Evolutionary conservation across 2,797 vertebrate genomes (phyloP).

Genomic region (Merluccius polli): DNA sequence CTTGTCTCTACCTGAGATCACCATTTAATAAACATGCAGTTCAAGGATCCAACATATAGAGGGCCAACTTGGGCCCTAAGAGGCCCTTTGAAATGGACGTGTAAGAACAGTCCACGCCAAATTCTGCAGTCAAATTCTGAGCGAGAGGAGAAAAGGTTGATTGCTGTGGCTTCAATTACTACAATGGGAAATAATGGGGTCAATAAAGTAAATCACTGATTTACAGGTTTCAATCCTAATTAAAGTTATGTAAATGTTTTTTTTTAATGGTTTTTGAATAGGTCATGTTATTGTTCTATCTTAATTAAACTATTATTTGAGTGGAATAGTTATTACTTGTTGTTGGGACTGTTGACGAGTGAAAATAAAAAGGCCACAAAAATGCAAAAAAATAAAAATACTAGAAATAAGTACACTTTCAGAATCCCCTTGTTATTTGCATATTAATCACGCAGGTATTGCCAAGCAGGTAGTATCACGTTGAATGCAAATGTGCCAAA

Average conservation of each 20-base stretch:
- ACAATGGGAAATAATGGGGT: neutral
- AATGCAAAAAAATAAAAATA: too few relatives aligned
- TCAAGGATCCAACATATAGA: neutral
- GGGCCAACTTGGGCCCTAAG: neutral
- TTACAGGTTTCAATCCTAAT: neutral
- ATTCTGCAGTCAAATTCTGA: neutral
- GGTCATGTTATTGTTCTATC: neutral
- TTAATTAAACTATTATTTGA: neutral
- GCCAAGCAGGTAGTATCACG: neutral
- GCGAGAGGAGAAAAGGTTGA: neutral
- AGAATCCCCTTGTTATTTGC: neutral
- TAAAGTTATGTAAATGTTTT: neutral
- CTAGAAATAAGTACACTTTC: neutral
- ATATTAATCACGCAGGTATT: neutral
- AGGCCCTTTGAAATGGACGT: neutral
- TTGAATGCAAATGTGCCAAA: neutral
- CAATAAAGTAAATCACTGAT: neutral
- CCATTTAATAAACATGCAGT: neutral
- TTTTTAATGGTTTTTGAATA: neutral
- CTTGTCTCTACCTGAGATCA: constrained; percentile 19
- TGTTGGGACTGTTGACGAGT: neutral
- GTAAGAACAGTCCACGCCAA: neutral
- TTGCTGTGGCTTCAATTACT: neutral
- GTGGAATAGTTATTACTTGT: neutral
- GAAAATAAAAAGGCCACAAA: neutral